Evolutionary conservation across 2,797 vertebrate genomes (phyloP).

Genomic region (Florisuga fusca): DNA sequence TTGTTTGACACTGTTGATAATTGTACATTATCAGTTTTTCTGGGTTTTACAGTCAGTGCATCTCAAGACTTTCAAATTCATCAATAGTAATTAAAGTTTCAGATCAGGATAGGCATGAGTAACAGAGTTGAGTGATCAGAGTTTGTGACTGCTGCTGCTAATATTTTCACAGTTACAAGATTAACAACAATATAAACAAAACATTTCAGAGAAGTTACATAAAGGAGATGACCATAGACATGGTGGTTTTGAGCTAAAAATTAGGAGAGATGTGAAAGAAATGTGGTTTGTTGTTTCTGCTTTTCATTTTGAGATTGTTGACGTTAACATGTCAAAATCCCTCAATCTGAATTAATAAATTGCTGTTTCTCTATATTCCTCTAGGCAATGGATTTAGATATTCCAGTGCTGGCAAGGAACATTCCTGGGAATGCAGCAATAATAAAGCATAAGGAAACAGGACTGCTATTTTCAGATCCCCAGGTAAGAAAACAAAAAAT

Average conservation of each 20-base stretch:
- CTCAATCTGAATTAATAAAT: not conserved
- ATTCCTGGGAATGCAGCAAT: conserved; percentile 92
- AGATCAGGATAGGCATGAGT: not conserved
- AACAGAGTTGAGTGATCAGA: not conserved
- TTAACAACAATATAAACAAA: not conserved
- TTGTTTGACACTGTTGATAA: not conserved
- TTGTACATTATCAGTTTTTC: not conserved
- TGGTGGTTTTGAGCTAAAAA: not conserved
- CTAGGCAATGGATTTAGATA: conserved; percentile 93
- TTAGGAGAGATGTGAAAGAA: not conserved
- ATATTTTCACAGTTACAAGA: not conserved
- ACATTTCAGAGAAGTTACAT: not conserved
- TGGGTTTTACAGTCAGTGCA: not conserved
- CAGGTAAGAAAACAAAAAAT: conserved; percentile 72
- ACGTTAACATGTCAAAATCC: not conserved
- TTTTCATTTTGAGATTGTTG: fast-evolving
- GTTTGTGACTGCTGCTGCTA: not conserved
- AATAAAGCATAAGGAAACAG: conserved; percentile 86
- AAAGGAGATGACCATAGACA: not conserved
- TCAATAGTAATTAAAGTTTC: not conserved
- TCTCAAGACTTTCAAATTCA: not conserved
- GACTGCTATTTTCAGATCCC: conserved; percentile 87
- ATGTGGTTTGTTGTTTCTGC: not conserved
- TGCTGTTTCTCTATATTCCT: not conserved
- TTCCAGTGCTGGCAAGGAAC: conserved; percentile 91